Base-by-base conservation (phyloP, 2,797 vertebrate genomes). In the Tiaroga cobitis region DNA sequence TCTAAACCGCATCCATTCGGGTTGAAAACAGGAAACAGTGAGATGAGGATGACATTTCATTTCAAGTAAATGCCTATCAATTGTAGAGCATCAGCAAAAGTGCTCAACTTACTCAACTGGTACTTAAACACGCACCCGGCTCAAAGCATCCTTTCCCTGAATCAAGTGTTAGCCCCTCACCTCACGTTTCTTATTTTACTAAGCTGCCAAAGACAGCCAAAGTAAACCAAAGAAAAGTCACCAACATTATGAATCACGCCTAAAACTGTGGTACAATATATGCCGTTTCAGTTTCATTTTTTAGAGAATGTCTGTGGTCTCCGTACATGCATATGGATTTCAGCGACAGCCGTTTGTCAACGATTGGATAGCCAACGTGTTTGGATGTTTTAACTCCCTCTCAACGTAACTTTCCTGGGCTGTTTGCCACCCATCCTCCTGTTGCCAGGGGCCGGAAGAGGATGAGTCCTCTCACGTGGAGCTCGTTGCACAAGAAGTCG, bases 1-100 rank as follows among this genome's bases (percentile, higher is more conserved):
- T 91, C 89, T 93, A 91, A 90, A 92, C 86, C 93, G 92, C 91
- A 87, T 91, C 84, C 89, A 90, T 92, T 92, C 90, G 90, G 90
- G 89, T 92, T 87, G 90, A 90, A 92, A 90, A 93, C 81, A 83
- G 86, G 88, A 92, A 92, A 87, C 73, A 37, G 85, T 84, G 76
- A 87, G 86, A 87, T 89, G 85, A 80, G 87, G 86, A 90, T 90
- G 86, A 90, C 89, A 88, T 90, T 90, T 90, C 81, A 77, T 56
- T 88, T 86, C 89, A 88, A 74, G 89, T 82, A 83, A 86, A 83
- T 89, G 87, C 83, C 89, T 88, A 86, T 88, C 85, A 88, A 88
- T 84, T 84, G 81, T 77, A 84, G 84, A n/a, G 85, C 77, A 83
- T 87, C 87, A 88, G 80, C 85, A 86, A 69, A 87, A 88, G 81